Conservation (phyloP, 1,140 invertebrate species). For the Xylocopa sonorina region DNA sequence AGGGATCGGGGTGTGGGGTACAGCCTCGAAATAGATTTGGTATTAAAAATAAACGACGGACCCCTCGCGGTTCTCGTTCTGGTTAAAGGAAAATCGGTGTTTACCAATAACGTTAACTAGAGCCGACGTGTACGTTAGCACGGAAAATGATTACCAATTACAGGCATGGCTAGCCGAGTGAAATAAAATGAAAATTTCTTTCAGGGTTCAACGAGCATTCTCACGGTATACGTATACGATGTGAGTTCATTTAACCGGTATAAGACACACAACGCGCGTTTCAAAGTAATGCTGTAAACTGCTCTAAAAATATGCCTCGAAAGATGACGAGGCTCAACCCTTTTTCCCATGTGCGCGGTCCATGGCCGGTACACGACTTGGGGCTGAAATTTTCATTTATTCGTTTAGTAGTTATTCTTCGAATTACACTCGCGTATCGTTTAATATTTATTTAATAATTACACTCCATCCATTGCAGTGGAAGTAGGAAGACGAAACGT, state of each 20-base stretch:
- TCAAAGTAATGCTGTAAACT: conserved; percentile 31
- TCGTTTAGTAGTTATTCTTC: no score
- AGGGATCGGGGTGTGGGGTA: background rate
- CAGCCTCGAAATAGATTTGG: conserved; percentile 20
- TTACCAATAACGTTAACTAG: conserved; percentile 33
- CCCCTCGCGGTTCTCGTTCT: conserved; percentile 6
- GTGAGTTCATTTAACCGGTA: conserved; percentile 29
- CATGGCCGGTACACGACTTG: no score
- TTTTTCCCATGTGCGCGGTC: no score
- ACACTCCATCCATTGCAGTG: no score
- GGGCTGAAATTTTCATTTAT: background rate
- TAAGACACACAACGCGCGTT: conserved; percentile 4
- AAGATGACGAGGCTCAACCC: conserved; percentile 12
- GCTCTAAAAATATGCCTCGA: conserved; percentile 35
- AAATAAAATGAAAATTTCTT: conserved; percentile 65
- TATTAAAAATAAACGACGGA: conserved; percentile 40
- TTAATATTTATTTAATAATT: no score
- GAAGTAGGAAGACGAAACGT: no score
- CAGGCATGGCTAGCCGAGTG: conserved; percentile 51
- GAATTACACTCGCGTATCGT: no score
- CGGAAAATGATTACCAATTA: conserved; percentile 65
- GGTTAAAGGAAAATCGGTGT: conserved; percentile 48
- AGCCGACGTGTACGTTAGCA: conserved; percentile 27
- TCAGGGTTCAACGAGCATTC: conserved; percentile 63
- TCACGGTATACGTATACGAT: background rate